Conservation (phyloP, 92 coral and sea anemone species). For the Siderastrea radians region DNA sequence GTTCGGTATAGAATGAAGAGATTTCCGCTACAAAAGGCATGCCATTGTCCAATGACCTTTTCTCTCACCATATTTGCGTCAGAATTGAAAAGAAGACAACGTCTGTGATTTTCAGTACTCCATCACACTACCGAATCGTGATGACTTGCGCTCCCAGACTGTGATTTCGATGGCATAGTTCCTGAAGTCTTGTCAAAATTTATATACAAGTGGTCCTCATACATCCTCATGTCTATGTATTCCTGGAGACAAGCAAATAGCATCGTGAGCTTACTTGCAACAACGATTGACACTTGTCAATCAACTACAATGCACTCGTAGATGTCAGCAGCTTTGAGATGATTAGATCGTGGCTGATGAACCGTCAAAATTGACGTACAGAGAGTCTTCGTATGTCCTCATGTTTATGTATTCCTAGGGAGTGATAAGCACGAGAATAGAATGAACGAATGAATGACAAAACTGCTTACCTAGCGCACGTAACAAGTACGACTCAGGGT, state of each 20-base stretch:
- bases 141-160: conserved; percentile 22
- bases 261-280: conserved; percentile 11
- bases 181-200: conserved; percentile 92
- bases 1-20: background rate
- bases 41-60: too few relatives aligned
- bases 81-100: background rate
- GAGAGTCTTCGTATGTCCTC: conserved; percentile 92
- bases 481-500: too few relatives aligned
- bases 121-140: conserved; percentile 35
- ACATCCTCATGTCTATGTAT: conserved; percentile 93
- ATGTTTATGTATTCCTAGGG: conserved; percentile 93
- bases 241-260: conserved; percentile 84
- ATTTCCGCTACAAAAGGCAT: background rate
- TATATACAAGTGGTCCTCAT: conserved; percentile 93
- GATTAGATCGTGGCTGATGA: conserved; percentile 40
- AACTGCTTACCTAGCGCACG: too few relatives aligned
- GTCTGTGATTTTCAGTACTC: background rate
- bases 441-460: background rate
- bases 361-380: conserved; percentile 97
- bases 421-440: conserved; percentile 60
- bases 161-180: conserved; percentile 56
- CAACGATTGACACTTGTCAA: conserved; percentile 44
- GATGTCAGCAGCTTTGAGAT: conserved; percentile 38
- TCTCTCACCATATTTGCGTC: background rate
- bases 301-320: conserved; percentile 33